Base-by-base conservation (phyloP, 2,888 invertebrate species). In the Scaptomyza caliginosa region DNA sequence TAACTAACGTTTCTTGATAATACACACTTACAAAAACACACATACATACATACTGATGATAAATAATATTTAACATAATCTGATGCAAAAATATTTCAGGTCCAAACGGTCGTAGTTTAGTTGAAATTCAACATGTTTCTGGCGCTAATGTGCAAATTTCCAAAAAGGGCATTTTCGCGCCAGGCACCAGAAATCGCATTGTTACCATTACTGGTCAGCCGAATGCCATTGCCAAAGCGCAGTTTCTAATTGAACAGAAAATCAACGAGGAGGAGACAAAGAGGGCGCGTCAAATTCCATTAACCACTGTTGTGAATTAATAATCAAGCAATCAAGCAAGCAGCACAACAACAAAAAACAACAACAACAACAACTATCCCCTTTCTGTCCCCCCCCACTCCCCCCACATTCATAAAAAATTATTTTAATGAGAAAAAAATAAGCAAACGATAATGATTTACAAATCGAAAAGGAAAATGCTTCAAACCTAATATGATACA, bases 71-170 rank as follows among this genome's bases (percentile, higher is more conserved):
- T 85, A 85, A 85, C 59, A 78, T 70, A 75, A 82, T 78, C 78
- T 83, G 78, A 83, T 83, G 84, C 83, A 74, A 83, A 83, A 83
- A 89, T 32, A 32, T 91, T 91, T 50, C 93, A 95, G 95, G 96
- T 91, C 98, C 98, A 82, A 98, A 97, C 91, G 99, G 98, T 77
- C 96, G 97, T 92, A 96, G 97, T 92, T 94, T 99, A 91, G 96
- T 98, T 90, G 98, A 99, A 94, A 97, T 99, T 92, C 98, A 98
- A 93, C 97, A 98, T 93, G 94, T 96, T 93, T 98, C 97, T 91
- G 98, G 98, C 92, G 98, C 98, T 92, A 98, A 96, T 93, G 98
- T 99, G 92, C 98, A 98, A 93, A 98, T 99, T 93, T 98, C 98
- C 86, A 98, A 98, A 94, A 98, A 98, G 93, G 98, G 98, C 92